phyloP scores from a whole-genome alignment of 2,113 vertebrate genomes.

The Prietella phreatophila region DNA sequence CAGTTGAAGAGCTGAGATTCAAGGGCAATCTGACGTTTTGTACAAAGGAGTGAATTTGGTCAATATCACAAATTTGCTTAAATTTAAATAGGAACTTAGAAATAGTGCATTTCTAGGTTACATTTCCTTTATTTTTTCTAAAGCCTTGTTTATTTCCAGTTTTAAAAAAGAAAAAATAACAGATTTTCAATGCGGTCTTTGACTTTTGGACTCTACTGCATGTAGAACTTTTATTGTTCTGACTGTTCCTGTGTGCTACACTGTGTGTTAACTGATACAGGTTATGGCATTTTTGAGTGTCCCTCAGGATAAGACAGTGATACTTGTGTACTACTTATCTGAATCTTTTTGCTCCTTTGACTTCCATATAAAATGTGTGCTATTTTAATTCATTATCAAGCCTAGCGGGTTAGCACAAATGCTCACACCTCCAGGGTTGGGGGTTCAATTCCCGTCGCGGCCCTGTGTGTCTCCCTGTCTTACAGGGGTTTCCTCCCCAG shows the following conservation, averaged over 20 bases:
- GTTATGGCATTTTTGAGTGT: slow-evolving; percentile 4
- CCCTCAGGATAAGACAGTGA: slow-evolving; percentile 3
- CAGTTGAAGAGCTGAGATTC: background rate
- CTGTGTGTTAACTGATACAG: slow-evolving; percentile 3
- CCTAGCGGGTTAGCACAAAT: no score
- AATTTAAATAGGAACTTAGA: background rate
- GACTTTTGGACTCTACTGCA: background rate
- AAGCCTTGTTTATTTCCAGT: background rate
- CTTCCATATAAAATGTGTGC: background rate
- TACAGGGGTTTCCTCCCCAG: no score
- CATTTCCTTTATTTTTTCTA: background rate
- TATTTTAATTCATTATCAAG: background rate
- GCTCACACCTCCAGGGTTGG: no score
- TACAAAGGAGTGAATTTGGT: background rate
- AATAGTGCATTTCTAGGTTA: background rate
- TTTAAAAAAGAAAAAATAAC: background rate
- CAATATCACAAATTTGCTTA: background rate
- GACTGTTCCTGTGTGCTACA: background rate
- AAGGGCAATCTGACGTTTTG: background rate
- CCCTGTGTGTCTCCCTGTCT: no score
- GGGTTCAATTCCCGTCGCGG: no score
- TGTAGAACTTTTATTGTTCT: background rate
- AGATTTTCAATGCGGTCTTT: background rate
- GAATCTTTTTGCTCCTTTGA: background rate
- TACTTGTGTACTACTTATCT: background rate